These are phyloP conservation scores for Patagioenas fasciata DNA, from an alignment of 2,113 vertebrate genomes.

Conservation along the genomic window DNA sequence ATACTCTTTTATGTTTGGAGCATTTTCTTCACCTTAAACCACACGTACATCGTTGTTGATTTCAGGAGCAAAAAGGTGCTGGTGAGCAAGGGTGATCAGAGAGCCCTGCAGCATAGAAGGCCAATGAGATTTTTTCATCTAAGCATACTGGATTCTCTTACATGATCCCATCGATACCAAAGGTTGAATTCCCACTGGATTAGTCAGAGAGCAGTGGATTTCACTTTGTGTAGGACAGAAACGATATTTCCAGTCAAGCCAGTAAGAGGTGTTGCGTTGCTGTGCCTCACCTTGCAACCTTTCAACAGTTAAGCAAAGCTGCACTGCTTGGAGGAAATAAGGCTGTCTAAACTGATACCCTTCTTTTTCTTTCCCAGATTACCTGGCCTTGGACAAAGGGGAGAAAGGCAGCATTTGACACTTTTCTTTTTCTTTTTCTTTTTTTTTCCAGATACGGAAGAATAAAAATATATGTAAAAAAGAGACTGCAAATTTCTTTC, in stretches of 20 bases:
- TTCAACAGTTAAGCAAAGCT: neutral
- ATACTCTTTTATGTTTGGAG: neutral
- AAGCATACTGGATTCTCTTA: neutral
- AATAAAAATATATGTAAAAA: constrained; percentile 71
- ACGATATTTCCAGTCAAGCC: neutral
- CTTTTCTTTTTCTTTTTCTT: constrained; percentile 70
- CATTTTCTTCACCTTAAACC: neutral
- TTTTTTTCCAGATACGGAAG: constrained; percentile 84
- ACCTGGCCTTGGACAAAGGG: neutral
- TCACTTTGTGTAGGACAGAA: neutral
- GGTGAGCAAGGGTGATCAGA: neutral
- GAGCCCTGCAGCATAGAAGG: neutral
- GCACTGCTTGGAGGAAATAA: neutral
- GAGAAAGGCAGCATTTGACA: constrained; percentile 72
- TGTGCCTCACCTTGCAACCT: neutral
- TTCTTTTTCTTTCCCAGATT: constrained; percentile 47
- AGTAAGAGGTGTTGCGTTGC: neutral
- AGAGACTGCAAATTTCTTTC: constrained; percentile 78
- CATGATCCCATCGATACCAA: neutral
- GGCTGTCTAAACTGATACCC: neutral
- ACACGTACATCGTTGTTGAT: neutral
- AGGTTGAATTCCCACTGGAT: neutral
- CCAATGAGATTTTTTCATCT: neutral
- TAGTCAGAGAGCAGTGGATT: neutral
- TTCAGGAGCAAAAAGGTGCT: neutral